Percentiles rank a stretch among this genome's conserved stretches.
phyloP scores from a whole-genome alignment of 1,140 invertebrate genomes.

The Neuroterus valhalla region DNA sequence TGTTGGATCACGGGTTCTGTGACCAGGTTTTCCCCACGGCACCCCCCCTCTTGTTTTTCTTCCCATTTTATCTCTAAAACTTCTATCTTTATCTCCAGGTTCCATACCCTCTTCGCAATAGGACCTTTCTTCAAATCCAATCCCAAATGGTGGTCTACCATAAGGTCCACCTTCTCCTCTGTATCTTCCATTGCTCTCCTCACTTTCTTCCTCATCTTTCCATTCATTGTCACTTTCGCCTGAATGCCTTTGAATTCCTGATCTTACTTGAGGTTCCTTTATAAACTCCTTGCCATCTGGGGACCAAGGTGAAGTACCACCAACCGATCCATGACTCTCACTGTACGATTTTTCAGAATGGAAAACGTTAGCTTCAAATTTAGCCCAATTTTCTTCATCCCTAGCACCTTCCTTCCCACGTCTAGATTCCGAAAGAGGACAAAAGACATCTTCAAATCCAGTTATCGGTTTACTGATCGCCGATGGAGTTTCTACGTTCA shows the following conservation, averaged over 20 bases:
- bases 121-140: constrained; percentile 57
- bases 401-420: constrained; percentile 58
- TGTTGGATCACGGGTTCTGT: constrained; percentile 62
- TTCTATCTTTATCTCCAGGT: constrained; percentile 52
- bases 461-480: constrained; percentile 39
- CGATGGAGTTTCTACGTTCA: constrained; percentile 54
- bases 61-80: constrained; percentile 60
- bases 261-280: constrained; percentile 66
- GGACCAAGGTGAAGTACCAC: constrained; percentile 83
- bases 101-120: constrained; percentile 61
- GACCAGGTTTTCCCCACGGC: constrained; percentile 55
- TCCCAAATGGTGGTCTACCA: constrained; percentile 54
- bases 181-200: constrained; percentile 66
- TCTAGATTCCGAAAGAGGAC: constrained; percentile 60
- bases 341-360: constrained; percentile 66
- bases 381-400: constrained; percentile 73
- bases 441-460: constrained; percentile 68
- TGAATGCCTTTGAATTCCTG: constrained; percentile 58
- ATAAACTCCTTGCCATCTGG: constrained; percentile 83
- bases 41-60: constrained; percentile 61
- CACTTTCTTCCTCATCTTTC: constrained; percentile 72
- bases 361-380: constrained; percentile 71
- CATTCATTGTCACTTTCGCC: constrained; percentile 74
- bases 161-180: constrained; percentile 57
- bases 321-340: constrained; percentile 72